These are phyloP conservation scores for Clarias batrachus DNA, from an alignment of 2,113 vertebrate genomes.

Conservation along the genomic window DNA sequence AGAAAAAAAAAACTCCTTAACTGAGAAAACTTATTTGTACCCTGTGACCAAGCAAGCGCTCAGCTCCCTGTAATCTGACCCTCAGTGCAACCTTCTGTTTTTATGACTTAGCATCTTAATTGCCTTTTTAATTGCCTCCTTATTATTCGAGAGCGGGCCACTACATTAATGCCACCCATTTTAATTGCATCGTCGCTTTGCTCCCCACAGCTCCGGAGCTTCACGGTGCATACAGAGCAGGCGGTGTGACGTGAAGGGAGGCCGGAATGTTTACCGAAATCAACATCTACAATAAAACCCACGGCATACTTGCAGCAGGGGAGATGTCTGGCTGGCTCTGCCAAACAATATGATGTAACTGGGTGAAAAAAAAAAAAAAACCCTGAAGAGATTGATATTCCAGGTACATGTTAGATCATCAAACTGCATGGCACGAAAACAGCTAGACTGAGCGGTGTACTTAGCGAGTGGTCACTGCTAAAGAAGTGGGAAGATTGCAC, in stretches of 20 bases:
- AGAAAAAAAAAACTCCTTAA: slow-evolving; percentile 18
- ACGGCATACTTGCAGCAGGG: not conserved
- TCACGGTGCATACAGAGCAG: slow-evolving; percentile 18
- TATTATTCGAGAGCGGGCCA: slow-evolving; percentile 60
- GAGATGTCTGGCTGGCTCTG: not conserved
- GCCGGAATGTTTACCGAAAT: slow-evolving; percentile 15
- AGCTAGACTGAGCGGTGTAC: not conserved
- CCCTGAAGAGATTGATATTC: not conserved
- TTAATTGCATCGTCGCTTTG: slow-evolving; percentile 59
- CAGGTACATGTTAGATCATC: not conserved
- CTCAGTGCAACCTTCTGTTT: slow-evolving; percentile 50
- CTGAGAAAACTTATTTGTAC: slow-evolving; percentile 32
- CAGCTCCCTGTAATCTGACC: slow-evolving; percentile 59
- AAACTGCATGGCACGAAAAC: not conserved
- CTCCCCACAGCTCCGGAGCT: slow-evolving; percentile 42
- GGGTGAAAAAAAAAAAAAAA: not conserved
- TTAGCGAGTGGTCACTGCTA: not conserved
- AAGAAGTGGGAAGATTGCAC: not conserved
- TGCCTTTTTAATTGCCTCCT: slow-evolving; percentile 72
- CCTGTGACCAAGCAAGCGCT: slow-evolving; percentile 38
- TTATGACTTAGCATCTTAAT: slow-evolving; percentile 64
- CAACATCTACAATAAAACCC: not conserved
- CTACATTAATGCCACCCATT: slow-evolving; percentile 60
- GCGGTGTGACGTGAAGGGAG: slow-evolving; percentile 35
- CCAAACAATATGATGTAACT: slow-evolving; percentile 24